Conservation (phyloP, 2,888 invertebrate genomes). For the Gonocerus acuteangulatus region DNA sequence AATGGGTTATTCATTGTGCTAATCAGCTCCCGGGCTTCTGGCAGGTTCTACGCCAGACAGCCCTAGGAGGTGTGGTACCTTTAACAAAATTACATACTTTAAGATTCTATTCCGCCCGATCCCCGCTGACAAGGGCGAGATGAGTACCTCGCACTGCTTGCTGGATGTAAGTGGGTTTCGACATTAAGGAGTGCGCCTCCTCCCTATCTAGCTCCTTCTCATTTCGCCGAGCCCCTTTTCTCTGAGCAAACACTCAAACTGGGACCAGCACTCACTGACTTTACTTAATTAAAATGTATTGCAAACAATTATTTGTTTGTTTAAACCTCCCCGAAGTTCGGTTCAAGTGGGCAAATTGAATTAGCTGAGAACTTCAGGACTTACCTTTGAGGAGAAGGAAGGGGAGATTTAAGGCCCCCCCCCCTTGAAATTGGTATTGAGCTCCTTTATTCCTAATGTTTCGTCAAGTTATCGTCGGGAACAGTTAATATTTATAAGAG, state of each 20-base stretch:
- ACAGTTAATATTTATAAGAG: too few species aligned
- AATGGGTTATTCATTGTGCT: too few species aligned
- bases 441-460: too few species aligned
- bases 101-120: too few species aligned
- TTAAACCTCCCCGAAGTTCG: neutral
- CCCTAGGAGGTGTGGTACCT: too few species aligned
- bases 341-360: conserved; percentile 25
- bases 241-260: conserved; percentile 31
- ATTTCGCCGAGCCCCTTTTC: neutral
- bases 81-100: too few species aligned
- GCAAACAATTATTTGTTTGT: conserved; percentile 33
- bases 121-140: too few species aligned
- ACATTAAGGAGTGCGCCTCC: conserved; percentile 8
- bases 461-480: too few species aligned
- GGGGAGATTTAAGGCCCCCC: neutral
- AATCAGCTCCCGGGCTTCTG: too few species aligned
- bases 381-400: conserved; percentile 6
- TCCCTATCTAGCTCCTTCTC: neutral
- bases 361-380: conserved; percentile 9
- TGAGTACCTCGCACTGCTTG: too few species aligned
- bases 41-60: too few species aligned
- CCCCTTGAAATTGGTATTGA: neutral
- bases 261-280: conserved; percentile 29
- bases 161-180: conserved; percentile 16
- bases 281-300: conserved; percentile 35